phyloP scores from a whole-genome alignment of 1,140 invertebrate species.

The Protaetia brevitarsis region DNA sequence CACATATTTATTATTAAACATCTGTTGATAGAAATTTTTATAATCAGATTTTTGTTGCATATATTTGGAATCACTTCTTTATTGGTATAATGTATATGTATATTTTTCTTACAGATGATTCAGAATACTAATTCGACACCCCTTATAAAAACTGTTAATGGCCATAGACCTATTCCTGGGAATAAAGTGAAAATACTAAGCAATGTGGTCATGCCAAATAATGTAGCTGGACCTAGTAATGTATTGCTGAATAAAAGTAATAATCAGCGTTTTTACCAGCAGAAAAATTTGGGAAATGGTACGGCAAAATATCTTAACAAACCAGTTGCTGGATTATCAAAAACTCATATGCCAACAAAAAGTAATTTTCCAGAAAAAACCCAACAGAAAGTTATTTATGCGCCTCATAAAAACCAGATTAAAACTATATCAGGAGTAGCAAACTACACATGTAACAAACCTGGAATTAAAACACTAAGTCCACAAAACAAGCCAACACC shows the following conservation, averaged over 20 bases:
- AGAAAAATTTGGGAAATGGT: constrained; percentile 30
- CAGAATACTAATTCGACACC: background rate
- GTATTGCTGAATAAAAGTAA: constrained; percentile 38
- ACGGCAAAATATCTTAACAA: constrained; percentile 31
- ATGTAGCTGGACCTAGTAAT: constrained; percentile 37
- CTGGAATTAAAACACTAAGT: constrained; percentile 41
- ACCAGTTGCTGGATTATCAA: constrained; percentile 1
- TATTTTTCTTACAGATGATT: constrained; percentile 11
- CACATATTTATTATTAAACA: no score
- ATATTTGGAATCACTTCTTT: no score
- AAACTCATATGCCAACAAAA: background rate
- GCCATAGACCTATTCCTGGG: constrained; percentile 34
- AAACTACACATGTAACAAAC: constrained; percentile 32
- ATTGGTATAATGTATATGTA: background rate
- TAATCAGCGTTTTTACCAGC: constrained; percentile 24
- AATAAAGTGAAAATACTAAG: constrained; percentile 47
- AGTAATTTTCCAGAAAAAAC: background rate
- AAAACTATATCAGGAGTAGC: constrained; percentile 37
- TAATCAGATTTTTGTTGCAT: no score
- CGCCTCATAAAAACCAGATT: constrained; percentile 40
- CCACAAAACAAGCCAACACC: constrained; percentile 38
- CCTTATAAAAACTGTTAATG: constrained; percentile 39
- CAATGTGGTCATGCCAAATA: constrained; percentile 41
- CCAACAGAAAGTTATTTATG: constrained; percentile 31
- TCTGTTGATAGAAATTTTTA: no score